Conservation (phyloP, 1,140 invertebrate species). For the silkworm (Bombyx mori) region DNA sequence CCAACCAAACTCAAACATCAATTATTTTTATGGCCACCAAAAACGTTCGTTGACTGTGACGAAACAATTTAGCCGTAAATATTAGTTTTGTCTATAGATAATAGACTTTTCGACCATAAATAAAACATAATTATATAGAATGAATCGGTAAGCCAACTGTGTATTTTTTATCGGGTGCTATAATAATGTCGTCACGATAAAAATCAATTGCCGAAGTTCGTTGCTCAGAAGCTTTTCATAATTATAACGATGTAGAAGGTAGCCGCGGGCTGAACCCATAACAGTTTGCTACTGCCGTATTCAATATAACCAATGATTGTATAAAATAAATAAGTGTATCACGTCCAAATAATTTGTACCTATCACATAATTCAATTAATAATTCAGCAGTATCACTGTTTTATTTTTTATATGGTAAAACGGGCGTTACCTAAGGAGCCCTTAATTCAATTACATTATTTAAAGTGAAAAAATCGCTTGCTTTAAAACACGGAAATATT, state of each 20-base stretch:
- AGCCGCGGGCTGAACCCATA: slow-evolving; percentile 24
- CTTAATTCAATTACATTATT: too few species aligned
- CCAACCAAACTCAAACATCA: too few species aligned
- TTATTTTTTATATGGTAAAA: too few species aligned
- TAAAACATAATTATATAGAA: slow-evolving; percentile 40
- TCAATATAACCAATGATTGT: neutral
- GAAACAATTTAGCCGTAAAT: slow-evolving; percentile 15
- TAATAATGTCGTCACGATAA: slow-evolving; percentile 57
- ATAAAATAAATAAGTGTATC: too few species aligned
- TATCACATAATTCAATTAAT: too few species aligned
- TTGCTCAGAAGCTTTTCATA: slow-evolving; percentile 42
- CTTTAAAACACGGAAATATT: neutral
- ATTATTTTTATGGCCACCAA: slow-evolving; percentile 6
- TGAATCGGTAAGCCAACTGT: slow-evolving; percentile 20
- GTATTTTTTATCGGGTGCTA: slow-evolving; percentile 34
- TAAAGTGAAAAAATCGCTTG: too few species aligned
- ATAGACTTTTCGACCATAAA: slow-evolving; percentile 36
- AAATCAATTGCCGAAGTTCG: slow-evolving; percentile 46
- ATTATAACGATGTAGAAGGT: slow-evolving; percentile 37
- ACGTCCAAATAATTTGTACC: too few species aligned
- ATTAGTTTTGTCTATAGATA: slow-evolving; percentile 19
- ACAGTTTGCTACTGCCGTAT: slow-evolving; percentile 12
- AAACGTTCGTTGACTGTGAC: slow-evolving; percentile 14
- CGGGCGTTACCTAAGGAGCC: too few species aligned
- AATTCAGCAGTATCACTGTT: too few species aligned